Conservation (phyloP, 1,140 invertebrate genomes). For the Euwallacea similis region DNA sequence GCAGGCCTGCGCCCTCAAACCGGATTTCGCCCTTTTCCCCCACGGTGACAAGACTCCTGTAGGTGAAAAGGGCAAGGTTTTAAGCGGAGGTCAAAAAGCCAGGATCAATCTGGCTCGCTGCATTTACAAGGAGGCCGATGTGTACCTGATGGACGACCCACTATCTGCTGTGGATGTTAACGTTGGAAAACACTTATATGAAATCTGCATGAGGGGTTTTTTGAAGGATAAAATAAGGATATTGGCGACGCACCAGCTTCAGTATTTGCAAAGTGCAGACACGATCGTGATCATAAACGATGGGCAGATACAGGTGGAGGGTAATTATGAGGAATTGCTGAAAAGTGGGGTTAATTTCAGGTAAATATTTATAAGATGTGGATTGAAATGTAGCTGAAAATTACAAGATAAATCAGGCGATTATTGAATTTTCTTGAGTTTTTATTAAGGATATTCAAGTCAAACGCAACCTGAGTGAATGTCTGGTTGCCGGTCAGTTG, state of each 20-base stretch:
- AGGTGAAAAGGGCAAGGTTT: conserved; percentile 74
- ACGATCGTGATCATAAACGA: conserved; percentile 56
- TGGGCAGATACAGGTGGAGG: conserved; percentile 54
- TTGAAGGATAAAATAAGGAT: conserved; percentile 70
- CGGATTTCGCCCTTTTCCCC: conserved; percentile 73
- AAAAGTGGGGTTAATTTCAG: conserved; percentile 52
- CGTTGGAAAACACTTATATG: conserved; percentile 65
- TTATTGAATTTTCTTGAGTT: background rate
- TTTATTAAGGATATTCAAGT: conserved; percentile 1
- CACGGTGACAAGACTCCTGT: conserved; percentile 56
- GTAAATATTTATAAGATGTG: conserved; percentile 8
- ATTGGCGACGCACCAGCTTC: conserved; percentile 74
- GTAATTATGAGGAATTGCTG: conserved; percentile 54
- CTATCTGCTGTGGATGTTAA: conserved; percentile 67
- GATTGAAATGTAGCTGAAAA: no score
- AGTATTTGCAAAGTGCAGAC: conserved; percentile 67
- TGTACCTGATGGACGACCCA: conserved; percentile 74
- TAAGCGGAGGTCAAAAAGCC: conserved; percentile 80
- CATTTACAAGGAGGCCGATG: conserved; percentile 60
- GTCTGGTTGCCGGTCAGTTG: no score
- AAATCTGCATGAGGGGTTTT: conserved; percentile 60
- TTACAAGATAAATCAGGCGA: no score
- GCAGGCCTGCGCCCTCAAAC: conserved; percentile 64
- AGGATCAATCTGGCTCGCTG: conserved; percentile 73
- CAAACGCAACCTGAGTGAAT: background rate